phyloP scores from a whole-genome alignment of 2,888 invertebrate genomes.

The Conops quadrifasciatus region DNA sequence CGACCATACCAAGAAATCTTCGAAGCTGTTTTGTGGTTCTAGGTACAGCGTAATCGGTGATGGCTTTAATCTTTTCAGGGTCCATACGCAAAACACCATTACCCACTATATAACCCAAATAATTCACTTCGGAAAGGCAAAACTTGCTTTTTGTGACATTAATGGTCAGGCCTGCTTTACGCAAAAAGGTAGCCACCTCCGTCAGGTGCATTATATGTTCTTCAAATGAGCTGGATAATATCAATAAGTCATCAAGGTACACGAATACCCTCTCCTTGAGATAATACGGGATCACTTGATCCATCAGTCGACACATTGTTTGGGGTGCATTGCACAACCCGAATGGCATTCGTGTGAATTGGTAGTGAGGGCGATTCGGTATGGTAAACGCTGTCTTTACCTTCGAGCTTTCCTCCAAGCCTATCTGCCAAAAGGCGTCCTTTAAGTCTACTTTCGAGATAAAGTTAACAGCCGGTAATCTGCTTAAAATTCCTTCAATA shows the following conservation, averaged over 20 bases:
- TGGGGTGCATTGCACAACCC: conserved; percentile 25
- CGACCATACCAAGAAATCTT: no score
- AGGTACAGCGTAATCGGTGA: no score
- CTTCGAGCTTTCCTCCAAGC: no score
- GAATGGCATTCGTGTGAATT: conserved; percentile 21
- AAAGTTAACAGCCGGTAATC: background rate
- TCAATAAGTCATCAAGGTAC: conserved; percentile 12
- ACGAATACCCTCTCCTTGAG: conserved; percentile 4
- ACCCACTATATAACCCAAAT: conserved; percentile 31
- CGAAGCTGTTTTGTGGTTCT: no score
- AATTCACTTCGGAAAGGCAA: conserved; percentile 11
- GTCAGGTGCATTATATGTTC: background rate
- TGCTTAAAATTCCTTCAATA: no score
- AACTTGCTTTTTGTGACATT: conserved; percentile 10
- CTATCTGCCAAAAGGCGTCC: conserved; percentile 19
- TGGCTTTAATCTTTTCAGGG: conserved; percentile 14
- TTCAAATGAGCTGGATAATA: conserved; percentile 4
- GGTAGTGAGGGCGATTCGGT: conserved; percentile 22
- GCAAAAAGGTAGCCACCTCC: background rate
- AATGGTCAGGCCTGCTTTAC: conserved; percentile 6
- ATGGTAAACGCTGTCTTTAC: conserved; percentile 5
- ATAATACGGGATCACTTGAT: conserved; percentile 17
- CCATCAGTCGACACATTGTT: conserved; percentile 31
- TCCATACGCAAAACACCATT: conserved; percentile 29
- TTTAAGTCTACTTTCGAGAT: conserved; percentile 18